Evolutionary conservation across 2,888 invertebrate species (phyloP).

Genomic region (Bellardia bayeri): DNA sequence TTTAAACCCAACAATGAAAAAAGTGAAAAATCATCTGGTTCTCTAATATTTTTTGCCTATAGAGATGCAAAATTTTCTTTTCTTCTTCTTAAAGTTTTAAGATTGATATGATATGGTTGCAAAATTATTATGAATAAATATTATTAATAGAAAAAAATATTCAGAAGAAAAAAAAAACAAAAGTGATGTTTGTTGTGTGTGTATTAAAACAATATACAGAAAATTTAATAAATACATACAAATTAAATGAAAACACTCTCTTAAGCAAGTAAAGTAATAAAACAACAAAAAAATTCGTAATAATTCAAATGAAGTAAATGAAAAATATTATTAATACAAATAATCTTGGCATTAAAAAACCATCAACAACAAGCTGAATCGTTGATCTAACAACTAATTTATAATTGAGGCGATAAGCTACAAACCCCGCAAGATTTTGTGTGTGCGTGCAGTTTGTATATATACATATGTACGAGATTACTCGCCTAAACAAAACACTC

Average conservation of each 20-base stretch:
- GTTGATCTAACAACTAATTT: constrained; percentile 19
- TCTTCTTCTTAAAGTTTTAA: constrained; percentile 52
- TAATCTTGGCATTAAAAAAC: constrained; percentile 47
- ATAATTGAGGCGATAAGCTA: constrained; percentile 31
- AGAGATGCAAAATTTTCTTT: constrained; percentile 63
- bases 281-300: constrained; percentile 29
- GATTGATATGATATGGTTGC: constrained; percentile 63
- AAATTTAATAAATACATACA: constrained; percentile 40
- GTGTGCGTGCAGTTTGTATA: constrained; percentile 3
- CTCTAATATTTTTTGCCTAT: background rate
- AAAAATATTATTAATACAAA: constrained; percentile 19
- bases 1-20: constrained; percentile 32
- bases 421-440: background rate
- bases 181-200: constrained; percentile 29
- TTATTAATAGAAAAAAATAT: constrained; percentile 54
- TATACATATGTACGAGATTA: background rate
- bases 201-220: constrained; percentile 30
- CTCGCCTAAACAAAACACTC: background rate
- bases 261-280: constrained; percentile 15
- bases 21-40: constrained; percentile 52
- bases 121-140: constrained; percentile 51
- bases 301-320: constrained; percentile 27
- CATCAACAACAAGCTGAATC: constrained; percentile 38
- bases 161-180: constrained; percentile 18
- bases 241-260: background rate